A percentile compares a stretch with the other conserved stretches of the same genome.
Evolutionary conservation across 1,140 invertebrate species (phyloP).

Genomic region (Lethrus apterus): DNA sequence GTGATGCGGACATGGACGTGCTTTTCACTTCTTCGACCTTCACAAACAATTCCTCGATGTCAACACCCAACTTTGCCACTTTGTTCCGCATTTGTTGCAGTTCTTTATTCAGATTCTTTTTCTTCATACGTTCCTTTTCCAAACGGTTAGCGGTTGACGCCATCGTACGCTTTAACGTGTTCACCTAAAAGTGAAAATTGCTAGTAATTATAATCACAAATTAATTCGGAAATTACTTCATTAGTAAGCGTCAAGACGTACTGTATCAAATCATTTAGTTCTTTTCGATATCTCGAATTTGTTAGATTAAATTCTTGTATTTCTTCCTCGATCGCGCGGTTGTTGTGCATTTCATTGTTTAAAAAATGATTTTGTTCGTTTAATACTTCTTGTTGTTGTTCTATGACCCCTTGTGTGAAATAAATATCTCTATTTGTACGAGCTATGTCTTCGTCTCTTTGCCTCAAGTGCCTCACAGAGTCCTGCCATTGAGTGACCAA

Average conservation of each 20-base stretch:
- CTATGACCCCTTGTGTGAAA: conserved; percentile 20
- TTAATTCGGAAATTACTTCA: conserved; percentile 23
- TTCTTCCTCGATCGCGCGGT: conserved; percentile 28
- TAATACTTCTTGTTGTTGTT: conserved; percentile 27
- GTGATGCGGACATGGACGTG: conserved; percentile 20
- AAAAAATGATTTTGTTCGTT: conserved; percentile 35
- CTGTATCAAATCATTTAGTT: conserved; percentile 26
- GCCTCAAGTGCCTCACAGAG: conserved; percentile 47
- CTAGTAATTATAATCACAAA: not conserved
- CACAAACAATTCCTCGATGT: conserved; percentile 16
- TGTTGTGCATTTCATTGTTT: conserved; percentile 33
- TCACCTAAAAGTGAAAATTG: conserved; percentile 20
- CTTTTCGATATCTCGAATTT: conserved; percentile 18
- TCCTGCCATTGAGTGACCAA: conserved; percentile 43
- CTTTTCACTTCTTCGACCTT: conserved; percentile 23
- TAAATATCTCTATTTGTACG: conserved; percentile 38
- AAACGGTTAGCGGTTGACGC: conserved; percentile 22
- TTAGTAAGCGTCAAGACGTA: conserved; percentile 19
- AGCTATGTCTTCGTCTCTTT: conserved; percentile 47
- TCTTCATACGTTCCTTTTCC: conserved; percentile 28
- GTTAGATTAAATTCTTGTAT: conserved; percentile 24
- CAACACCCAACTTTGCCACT: conserved; percentile 4
- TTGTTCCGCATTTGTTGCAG: conserved; percentile 25
- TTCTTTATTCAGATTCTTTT: conserved; percentile 20
- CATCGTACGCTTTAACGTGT: conserved; percentile 24